phyloP scores from a whole-genome alignment of 2,888 invertebrate genomes.

The Spilarctia lutea region DNA sequence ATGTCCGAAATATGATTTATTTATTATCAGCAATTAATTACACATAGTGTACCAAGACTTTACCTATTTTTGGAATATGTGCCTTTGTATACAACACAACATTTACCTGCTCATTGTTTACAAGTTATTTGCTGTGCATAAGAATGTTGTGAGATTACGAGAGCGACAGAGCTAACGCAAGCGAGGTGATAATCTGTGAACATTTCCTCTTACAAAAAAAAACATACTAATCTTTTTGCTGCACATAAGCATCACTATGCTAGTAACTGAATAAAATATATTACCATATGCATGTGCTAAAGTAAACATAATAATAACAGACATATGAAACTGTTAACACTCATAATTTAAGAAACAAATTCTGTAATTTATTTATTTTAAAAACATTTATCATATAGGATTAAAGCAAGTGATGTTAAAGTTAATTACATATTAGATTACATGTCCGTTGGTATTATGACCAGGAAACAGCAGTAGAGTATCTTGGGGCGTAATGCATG shows the following conservation, averaged over 20 bases:
- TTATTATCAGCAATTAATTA: no score
- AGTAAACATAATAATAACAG: not conserved
- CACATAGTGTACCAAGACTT: no score
- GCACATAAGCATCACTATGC: not conserved
- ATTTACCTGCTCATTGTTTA: not conserved
- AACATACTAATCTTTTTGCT: no score
- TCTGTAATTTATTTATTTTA: not conserved
- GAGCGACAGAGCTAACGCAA: not conserved
- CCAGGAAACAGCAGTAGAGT: conserved; percentile 30
- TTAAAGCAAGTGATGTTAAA: not conserved
- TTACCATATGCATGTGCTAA: not conserved
- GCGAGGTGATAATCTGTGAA: not conserved
- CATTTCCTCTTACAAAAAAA: not conserved
- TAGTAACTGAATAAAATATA: not conserved
- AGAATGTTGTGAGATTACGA: not conserved
- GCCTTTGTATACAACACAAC: not conserved
- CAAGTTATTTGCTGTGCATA: not conserved
- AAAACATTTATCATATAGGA: not conserved
- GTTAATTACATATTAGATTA: conserved; percentile 1
- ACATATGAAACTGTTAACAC: not conserved
- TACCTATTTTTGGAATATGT: not conserved
- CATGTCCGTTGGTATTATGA: conserved; percentile 25
- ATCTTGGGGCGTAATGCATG: conserved; percentile 31
- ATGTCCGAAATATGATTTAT: no score
- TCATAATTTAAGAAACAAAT: not conserved